Percentiles rank a stretch among this genome's conserved stretches.
phyloP scores from a whole-genome alignment of 2,797 vertebrate genomes.

The Lepidocolaptes lacrymiger region DNA sequence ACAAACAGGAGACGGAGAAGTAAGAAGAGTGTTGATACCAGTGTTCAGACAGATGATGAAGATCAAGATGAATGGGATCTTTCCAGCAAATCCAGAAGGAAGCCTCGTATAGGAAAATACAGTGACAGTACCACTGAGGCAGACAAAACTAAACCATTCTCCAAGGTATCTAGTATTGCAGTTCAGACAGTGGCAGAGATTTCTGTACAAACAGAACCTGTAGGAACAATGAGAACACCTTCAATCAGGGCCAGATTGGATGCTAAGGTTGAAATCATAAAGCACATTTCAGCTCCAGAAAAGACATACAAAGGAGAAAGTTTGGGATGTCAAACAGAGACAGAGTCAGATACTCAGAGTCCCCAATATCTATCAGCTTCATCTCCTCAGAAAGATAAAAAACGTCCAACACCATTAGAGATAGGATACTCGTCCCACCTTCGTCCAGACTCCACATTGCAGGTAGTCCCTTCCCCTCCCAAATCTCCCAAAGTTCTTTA shows the following conservation, averaged over 20 bases:
- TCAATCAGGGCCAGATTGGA: slow-evolving; percentile 88
- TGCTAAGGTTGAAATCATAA: slow-evolving; percentile 94
- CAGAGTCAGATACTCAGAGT: slow-evolving; percentile 87
- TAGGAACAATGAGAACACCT: slow-evolving; percentile 91
- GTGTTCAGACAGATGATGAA: slow-evolving; percentile 95
- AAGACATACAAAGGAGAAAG: slow-evolving; percentile 93
- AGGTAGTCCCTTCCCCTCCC: slow-evolving; percentile 85
- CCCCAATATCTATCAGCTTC: slow-evolving; percentile 78
- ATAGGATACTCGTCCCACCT: slow-evolving; percentile 92
- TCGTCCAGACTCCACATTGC: slow-evolving; percentile 84
- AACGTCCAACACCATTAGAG: slow-evolving; percentile 87
- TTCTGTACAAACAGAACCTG: slow-evolving; percentile 97
- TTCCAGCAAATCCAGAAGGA: slow-evolving; percentile 88
- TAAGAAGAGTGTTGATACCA: slow-evolving; percentile 91
- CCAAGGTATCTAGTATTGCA: slow-evolving; percentile 94
- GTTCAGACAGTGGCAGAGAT: slow-evolving; percentile 98
- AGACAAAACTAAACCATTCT: slow-evolving; percentile 86
- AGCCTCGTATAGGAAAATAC: slow-evolving; percentile 86
- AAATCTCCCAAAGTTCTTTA: slow-evolving; percentile 94
- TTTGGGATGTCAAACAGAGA: slow-evolving; percentile 94
- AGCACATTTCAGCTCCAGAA: slow-evolving; percentile 95
- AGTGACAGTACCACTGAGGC: slow-evolving; percentile 75
- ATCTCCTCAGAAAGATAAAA: slow-evolving; percentile 89
- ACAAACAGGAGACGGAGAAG: slow-evolving; percentile 86
- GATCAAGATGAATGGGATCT: slow-evolving; percentile 97